phyloP scores from a whole-genome alignment of 2,113 vertebrate species.

The Toxotes jaculatrix region DNA sequence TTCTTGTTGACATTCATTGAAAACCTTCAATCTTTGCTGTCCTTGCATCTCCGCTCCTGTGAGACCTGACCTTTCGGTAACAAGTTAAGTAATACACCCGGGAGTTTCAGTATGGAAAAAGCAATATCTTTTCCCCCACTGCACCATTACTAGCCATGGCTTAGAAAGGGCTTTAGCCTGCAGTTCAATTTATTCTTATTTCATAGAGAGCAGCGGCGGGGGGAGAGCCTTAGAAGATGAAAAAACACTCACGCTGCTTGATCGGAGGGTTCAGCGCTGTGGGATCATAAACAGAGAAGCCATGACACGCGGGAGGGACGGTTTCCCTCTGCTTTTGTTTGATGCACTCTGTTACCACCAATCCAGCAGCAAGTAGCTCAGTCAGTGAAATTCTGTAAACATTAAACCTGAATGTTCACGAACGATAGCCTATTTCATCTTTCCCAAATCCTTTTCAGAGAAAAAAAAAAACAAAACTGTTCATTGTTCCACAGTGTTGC shows the following conservation, averaged over 20 bases:
- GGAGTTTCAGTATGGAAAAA: slow-evolving; percentile 58
- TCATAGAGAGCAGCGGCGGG: slow-evolving; percentile 52
- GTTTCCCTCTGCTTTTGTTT: slow-evolving; percentile 30
- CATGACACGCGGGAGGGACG: slow-evolving; percentile 15
- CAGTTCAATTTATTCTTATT: slow-evolving; percentile 70
- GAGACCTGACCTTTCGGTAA: slow-evolving; percentile 64
- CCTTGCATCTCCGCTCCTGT: slow-evolving; percentile 16
- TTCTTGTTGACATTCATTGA: slow-evolving; percentile 39
- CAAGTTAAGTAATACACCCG: slow-evolving; percentile 64
- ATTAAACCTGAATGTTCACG: neutral
- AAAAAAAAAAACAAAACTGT: too few relatives aligned
- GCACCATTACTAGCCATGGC: slow-evolving; percentile 40
- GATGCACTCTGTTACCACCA: neutral
- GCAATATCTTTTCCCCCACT: slow-evolving; percentile 39
- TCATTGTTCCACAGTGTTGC: neutral
- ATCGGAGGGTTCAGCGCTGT: slow-evolving; percentile 40
- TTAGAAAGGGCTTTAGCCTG: slow-evolving; percentile 49
- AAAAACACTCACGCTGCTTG: slow-evolving; percentile 48
- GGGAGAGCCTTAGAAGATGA: slow-evolving; percentile 29
- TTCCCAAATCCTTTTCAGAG: neutral
- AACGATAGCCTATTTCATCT: slow-evolving; percentile 8
- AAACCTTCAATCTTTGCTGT: slow-evolving; percentile 49
- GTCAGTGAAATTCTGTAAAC: slow-evolving; percentile 27
- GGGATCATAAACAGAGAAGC: slow-evolving; percentile 50
- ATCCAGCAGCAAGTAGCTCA: slow-evolving; percentile 2